Base-by-base conservation (phyloP, 2,797 vertebrate genomes). In the Sebastes cheni region DNA sequence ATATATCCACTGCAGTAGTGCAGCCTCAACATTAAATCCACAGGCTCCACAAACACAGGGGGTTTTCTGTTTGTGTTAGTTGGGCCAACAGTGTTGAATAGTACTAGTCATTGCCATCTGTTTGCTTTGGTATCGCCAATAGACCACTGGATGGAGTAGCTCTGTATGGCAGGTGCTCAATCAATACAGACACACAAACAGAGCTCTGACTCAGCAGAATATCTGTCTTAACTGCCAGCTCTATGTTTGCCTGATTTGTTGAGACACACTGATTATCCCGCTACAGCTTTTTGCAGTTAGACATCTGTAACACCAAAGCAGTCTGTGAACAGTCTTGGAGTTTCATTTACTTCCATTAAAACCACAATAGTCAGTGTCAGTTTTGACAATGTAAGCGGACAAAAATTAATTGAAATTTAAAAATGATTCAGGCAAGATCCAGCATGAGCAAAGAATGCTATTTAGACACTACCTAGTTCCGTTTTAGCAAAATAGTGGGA, bases 121-220 rank as follows among this genome's bases (percentile, higher is more conserved):
- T 65, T 79, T 75, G 55, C 27, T 70, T 62, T 58, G 50, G 34
- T 46, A 23, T 76, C 78, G 69, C 71, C 64, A 80, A 39, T n/a
- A 66, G 30, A 27, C 32, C 1, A 5, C 13, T 54, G 36, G 34
- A 71, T 65, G 69, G 50, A 50, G 65, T 23, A 54, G 52, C 59
- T 79, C 67, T 56, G 18, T 70, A 56, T 58, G 72, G 39, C 58
- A 79, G 58, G 54, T 76, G 70, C 67, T 79, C 27, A 75, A 81
- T 85, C 84, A 77, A 79, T 79, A 65, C 64, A 67, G 76, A 84
- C 77, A 55, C 58, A 62, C 20, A n/a, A 59, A 67, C 69, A 66
- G 42, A 73, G 66, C 66, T 65, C 82, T 88, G 77, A 84, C 78
- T 85, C 84, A 82, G 86, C 85, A 78, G 52, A 56, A 59, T 76